A percentile compares a stretch with the other conserved stretches of the same genome.
Conservation (phyloP, 1,140 invertebrate genomes). For the roundworm (Caenorhabditis elegans) region DNA sequence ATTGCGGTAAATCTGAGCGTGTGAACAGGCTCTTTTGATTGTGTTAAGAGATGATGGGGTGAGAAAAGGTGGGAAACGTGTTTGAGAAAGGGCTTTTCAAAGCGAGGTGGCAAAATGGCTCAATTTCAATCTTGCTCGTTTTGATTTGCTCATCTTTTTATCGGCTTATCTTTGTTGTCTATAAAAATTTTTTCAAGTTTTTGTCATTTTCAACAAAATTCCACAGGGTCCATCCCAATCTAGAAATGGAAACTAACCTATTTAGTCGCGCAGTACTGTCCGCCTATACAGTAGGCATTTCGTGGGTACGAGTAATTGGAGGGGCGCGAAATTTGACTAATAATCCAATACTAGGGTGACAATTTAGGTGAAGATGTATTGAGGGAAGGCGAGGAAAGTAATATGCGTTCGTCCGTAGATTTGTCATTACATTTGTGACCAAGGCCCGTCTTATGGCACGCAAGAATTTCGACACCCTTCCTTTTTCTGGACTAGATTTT, state of each 20-base stretch:
- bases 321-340: slow-evolving; percentile 23
- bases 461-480: neutral
- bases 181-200: neutral
- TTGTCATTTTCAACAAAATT: too few species aligned
- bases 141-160: neutral
- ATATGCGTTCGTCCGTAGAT: slow-evolving; percentile 18
- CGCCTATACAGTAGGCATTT: neutral
- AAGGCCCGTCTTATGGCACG: neutral
- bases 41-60: neutral
- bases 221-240: neutral
- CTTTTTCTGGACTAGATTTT: neutral
- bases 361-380: slow-evolving; percentile 24
- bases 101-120: slow-evolving; percentile 11
- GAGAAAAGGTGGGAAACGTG: slow-evolving; percentile 13
- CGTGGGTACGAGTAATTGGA: slow-evolving; percentile 23
- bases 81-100: slow-evolving; percentile 8
- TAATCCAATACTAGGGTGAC: slow-evolving; percentile 17
- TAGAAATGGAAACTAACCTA: neutral
- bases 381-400: neutral
- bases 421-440: neutral
- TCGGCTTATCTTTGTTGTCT: neutral
- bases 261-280: neutral
- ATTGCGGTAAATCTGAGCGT: neutral
- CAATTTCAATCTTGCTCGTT: neutral
- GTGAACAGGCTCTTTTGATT: slow-evolving; percentile 28